A percentile compares a stretch with the other conserved stretches of the same genome.
Evolutionary conservation across 2,888 invertebrate species (phyloP).

Genomic region (Rambutsinella grinnellia): DNA sequence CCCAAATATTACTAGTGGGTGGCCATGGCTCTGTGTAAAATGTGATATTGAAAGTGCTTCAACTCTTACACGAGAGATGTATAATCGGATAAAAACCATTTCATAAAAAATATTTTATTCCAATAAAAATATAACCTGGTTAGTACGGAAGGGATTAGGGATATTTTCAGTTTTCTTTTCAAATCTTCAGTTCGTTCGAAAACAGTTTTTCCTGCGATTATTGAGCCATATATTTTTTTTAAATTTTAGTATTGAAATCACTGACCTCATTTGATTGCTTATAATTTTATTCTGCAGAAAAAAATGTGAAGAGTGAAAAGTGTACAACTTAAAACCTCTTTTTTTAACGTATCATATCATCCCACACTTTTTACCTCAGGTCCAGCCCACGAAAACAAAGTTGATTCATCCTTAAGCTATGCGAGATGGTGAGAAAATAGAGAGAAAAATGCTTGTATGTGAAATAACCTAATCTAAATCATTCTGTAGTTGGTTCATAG

Average conservation of each 20-base stretch:
- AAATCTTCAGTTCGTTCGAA: background rate
- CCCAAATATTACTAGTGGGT: conserved; percentile 49
- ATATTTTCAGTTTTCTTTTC: too few relatives aligned
- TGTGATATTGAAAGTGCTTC: too few relatives aligned
- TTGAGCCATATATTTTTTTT: conserved; percentile 7
- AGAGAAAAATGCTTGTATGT: background rate
- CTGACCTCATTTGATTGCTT: conserved; percentile 22
- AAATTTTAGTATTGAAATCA: conserved; percentile 22
- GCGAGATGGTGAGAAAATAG: conserved; percentile 30
- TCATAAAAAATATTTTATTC: too few relatives aligned
- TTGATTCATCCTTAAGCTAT: conserved; percentile 6
- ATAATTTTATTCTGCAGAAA: background rate
- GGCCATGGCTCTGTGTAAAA: conserved; percentile 7
- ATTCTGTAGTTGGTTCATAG: too few relatives aligned
- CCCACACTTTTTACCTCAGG: background rate
- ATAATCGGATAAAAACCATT: too few relatives aligned
- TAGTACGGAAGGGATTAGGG: background rate
- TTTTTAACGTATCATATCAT: background rate
- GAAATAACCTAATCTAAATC: background rate
- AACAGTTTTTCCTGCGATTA: background rate
- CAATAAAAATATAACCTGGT: too few relatives aligned
- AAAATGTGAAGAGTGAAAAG: background rate
- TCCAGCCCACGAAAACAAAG: background rate
- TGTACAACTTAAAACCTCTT: too few relatives aligned
- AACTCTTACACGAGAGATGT: too few relatives aligned